Percentiles rank a stretch among this genome's conserved stretches.
Conservation (phyloP, 2,113 vertebrate species). For the Nycticryphes semicollaris region DNA sequence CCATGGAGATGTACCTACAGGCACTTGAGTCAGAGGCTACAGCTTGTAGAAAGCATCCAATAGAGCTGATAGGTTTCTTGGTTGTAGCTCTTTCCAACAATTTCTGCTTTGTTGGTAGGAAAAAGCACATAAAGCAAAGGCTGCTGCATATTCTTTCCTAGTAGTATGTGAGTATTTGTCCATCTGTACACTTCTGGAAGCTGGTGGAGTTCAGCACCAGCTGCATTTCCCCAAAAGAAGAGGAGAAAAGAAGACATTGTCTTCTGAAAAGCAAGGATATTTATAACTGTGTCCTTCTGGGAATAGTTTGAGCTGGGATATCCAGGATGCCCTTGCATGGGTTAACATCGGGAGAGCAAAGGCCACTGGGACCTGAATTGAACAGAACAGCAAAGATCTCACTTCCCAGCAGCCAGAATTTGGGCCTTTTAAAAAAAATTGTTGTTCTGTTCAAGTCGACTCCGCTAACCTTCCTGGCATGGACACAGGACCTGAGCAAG, state of each 20-base stretch:
- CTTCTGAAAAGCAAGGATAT: neutral
- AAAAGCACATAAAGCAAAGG: neutral
- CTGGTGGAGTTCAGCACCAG: neutral
- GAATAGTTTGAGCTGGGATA: neutral
- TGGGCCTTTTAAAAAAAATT: neutral
- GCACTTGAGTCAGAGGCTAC: neutral
- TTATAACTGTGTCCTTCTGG: neutral
- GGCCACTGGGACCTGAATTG: neutral
- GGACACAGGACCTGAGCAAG: neutral
- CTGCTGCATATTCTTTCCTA: neutral
- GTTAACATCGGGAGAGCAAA: neutral
- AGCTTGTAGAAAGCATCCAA: neutral
- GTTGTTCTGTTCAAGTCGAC: neutral
- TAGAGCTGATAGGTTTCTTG: neutral
- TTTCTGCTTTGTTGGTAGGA: neutral
- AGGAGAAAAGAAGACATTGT: neutral
- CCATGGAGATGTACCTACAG: neutral
- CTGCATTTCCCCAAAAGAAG: neutral
- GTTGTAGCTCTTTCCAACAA: neutral
- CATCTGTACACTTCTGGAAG: neutral
- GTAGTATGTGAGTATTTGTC: neutral
- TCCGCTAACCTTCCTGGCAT: neutral
- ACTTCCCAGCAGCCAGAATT: neutral
- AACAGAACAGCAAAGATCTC: neutral
- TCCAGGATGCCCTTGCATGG: neutral